These are phyloP conservation scores for Seriola rivoliana DNA, from an alignment of 2,113 vertebrate species.

Conservation along the genomic window DNA sequence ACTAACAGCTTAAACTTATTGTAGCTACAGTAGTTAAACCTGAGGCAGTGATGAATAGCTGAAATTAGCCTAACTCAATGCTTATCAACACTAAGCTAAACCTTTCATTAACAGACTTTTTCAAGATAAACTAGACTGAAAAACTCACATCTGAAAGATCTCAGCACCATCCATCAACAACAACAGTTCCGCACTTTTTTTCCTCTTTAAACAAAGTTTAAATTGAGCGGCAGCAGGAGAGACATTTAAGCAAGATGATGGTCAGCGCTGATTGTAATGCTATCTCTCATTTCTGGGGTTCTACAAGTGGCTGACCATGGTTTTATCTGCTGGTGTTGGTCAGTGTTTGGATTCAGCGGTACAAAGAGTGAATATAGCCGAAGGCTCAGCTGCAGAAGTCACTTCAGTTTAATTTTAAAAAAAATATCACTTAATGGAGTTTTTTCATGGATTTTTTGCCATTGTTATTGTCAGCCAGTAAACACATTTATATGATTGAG, in stretches of 20 bases:
- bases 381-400: background rate
- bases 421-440: background rate
- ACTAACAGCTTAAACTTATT: no score
- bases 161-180: no score
- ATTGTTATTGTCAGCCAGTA: conserved; percentile 19
- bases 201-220: background rate
- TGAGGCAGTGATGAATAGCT: no score
- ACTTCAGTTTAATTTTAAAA: conserved; percentile 8
- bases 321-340: background rate
- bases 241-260: background rate
- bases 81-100: no score
- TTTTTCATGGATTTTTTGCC: conserved; percentile 7
- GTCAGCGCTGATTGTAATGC: background rate
- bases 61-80: no score
- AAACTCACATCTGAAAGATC: no score
- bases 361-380: no score
- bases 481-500: conserved; percentile 3
- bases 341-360: background rate
- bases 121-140: no score
- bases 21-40: no score
- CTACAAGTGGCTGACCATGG: background rate
- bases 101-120: no score
- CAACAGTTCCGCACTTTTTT: no score
- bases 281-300: background rate
- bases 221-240: background rate